Conservation (phyloP, 2,797 vertebrate genomes). For the Corythornis leucogaster region DNA sequence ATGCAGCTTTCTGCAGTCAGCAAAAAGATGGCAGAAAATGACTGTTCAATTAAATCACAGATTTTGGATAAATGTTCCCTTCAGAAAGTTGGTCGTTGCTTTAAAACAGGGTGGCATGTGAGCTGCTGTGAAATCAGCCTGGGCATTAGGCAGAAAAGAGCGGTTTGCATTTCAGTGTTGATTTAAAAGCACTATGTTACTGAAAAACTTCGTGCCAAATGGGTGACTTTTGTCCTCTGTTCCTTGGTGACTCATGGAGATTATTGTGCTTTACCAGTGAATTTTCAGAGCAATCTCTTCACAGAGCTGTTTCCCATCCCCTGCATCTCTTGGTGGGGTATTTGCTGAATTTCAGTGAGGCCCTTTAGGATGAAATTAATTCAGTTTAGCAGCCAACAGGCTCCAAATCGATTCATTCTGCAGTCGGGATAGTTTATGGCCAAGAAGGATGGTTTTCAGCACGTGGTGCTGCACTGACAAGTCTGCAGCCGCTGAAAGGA, state of each 20-base stretch:
- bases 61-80: constrained; percentile 10
- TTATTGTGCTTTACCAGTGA: rapidly evolving
- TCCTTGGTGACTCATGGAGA: neutral
- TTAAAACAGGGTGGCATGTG: neutral
- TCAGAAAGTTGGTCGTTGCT: neutral
- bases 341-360: neutral
- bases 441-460: neutral
- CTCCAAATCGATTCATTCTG: constrained; percentile 41
- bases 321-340: neutral
- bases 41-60: constrained; percentile 14
- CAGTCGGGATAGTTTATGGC: neutral
- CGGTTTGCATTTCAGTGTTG: constrained; percentile 35
- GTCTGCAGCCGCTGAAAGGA: neutral
- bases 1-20: constrained; percentile 13
- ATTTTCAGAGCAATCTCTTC: neutral
- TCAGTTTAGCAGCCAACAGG: constrained; percentile 48
- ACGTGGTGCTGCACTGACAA: neutral
- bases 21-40: constrained; percentile 34
- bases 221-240: neutral
- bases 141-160: neutral
- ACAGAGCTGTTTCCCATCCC: neutral
- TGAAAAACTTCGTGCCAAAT: neutral
- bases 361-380: constrained; percentile 40
- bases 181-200: constrained; percentile 34
- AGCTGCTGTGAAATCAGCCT: constrained; percentile 31